Conservation (phyloP, 2,797 vertebrate species). For the Heteromormyrus szaboi region DNA sequence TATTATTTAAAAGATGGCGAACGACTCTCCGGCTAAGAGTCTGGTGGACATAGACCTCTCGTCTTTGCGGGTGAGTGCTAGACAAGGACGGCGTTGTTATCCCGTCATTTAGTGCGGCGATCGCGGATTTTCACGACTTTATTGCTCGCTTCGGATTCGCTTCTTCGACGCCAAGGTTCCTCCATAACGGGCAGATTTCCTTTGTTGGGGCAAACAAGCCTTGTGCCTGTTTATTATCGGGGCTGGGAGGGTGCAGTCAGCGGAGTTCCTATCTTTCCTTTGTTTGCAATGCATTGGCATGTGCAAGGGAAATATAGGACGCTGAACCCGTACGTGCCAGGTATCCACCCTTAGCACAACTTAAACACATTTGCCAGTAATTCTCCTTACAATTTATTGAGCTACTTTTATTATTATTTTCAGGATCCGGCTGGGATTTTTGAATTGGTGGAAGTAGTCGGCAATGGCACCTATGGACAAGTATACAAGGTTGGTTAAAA, state of each 20-base stretch:
- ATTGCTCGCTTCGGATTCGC: not conserved
- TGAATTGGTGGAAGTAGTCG: slow-evolving; percentile 96
- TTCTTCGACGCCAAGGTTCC: not conserved
- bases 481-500: slow-evolving; percentile 92
- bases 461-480: slow-evolving; percentile 98
- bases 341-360: slow-evolving; percentile 29
- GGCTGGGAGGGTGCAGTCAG: slow-evolving; percentile 31
- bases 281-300: slow-evolving; percentile 71
- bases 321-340: slow-evolving; percentile 55
- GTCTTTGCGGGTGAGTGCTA: slow-evolving; percentile 80
- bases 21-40: slow-evolving; percentile 94
- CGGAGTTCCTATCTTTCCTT: slow-evolving; percentile 58
- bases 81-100: slow-evolving; percentile 25
- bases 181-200: slow-evolving; percentile 4
- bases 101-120: not conserved
- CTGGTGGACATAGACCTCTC: slow-evolving; percentile 96
- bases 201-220: slow-evolving; percentile 19
- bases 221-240: not conserved
- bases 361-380: not conserved
- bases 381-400: not conserved
- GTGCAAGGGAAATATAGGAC: slow-evolving; percentile 59
- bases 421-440: slow-evolving; percentile 96
- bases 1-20: slow-evolving; percentile 79
- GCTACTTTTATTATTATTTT: slow-evolving; percentile 21
- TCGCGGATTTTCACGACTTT: not conserved